Evolutionary conservation across 2,888 invertebrate species (phyloP), one percentile per base, ranked within the genome.

Genomic region (Hemicrepidius hirtus): DNA sequence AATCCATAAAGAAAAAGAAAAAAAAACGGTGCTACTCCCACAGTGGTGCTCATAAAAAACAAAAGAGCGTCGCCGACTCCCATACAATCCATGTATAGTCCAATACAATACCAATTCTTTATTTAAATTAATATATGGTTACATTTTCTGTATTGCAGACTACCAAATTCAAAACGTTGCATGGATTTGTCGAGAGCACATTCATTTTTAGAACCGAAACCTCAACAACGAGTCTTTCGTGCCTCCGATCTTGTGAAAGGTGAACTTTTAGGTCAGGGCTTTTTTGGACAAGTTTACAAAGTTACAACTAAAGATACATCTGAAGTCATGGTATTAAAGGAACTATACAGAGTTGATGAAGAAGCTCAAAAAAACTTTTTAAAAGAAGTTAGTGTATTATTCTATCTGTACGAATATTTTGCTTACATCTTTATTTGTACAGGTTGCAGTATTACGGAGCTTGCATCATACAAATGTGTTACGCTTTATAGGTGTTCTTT

Each of bases 321-420:
- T 76, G 97, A 98, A 87, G 94, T 97, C 50, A 97, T 98, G 97
- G 97, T 98, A 79, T 90, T 98, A 46, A 98, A 98, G 83, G 97
- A 98, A 84, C 89, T 98, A 68, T 86, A 97, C 87, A 89, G 96
- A 67, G 95, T 97, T 20, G 97, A 98, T 83, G 97, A 97, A 83
- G 96, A 96, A 81, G 97, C 97, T 0, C 97, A 98, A 85, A 93
- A 94, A 80, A 97, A 95, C 87, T 98, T 98, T 84, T 88, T 98
- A 37, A 97, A 97, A 87, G 98, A 98, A 91, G 95, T 84, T 57
- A 41, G 66, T n/a, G n/a, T n/a, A n/a, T n/a, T n/a, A n/a, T n/a
- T n/a, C n/a, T n/a, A n/a, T n/a, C n/a, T n/a, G n/a, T n/a, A n/a
- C n/a, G n/a, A n/a, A n/a, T n/a, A n/a, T n/a, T n/a, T n/a, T n/a